phyloP scores from a whole-genome alignment of 2,888 invertebrate genomes.

The Marasmarcha lunaedactyla region DNA sequence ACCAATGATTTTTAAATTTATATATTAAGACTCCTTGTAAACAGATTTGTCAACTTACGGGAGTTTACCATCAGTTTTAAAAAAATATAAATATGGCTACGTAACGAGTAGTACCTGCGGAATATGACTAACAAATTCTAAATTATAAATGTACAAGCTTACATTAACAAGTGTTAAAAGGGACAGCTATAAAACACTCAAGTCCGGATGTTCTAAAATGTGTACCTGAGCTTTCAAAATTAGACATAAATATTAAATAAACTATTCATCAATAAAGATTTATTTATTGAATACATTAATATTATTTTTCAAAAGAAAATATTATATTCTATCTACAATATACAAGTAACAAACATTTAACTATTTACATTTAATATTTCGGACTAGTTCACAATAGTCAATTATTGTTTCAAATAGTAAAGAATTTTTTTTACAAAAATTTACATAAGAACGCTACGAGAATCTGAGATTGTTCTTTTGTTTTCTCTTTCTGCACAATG shows the following conservation, averaged over 20 bases:
- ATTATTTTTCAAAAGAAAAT: conserved; percentile 45
- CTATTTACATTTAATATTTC: conserved; percentile 65
- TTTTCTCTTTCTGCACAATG: conserved; percentile 16
- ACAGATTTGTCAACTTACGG: conserved; percentile 63
- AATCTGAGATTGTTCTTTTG: conserved; percentile 26
- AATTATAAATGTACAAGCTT: conserved; percentile 38
- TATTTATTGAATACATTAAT: conserved; percentile 51
- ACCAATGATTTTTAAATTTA: conserved; percentile 43
- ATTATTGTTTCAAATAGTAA: conserved; percentile 38
- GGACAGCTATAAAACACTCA: conserved; percentile 17
- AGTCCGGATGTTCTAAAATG: conserved; percentile 15
- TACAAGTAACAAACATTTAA: conserved; percentile 70
- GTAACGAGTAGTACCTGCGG: conserved; percentile 45
- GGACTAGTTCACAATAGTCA: conserved; percentile 61
- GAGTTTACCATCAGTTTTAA: conserved; percentile 53
- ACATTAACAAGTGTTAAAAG: conserved; percentile 31
- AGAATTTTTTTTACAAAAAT: conserved; percentile 47
- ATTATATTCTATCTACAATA: conserved; percentile 69
- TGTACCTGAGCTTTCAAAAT: conserved; percentile 50
- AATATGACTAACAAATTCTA: conserved; percentile 42
- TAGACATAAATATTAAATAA: conserved; percentile 47
- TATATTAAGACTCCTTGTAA: conserved; percentile 67
- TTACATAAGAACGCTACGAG: conserved; percentile 45
- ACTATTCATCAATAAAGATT: conserved; percentile 34
- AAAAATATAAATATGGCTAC: conserved; percentile 67